Conservation (phyloP, 2,113 vertebrate species). For the Columbina picui region DNA sequence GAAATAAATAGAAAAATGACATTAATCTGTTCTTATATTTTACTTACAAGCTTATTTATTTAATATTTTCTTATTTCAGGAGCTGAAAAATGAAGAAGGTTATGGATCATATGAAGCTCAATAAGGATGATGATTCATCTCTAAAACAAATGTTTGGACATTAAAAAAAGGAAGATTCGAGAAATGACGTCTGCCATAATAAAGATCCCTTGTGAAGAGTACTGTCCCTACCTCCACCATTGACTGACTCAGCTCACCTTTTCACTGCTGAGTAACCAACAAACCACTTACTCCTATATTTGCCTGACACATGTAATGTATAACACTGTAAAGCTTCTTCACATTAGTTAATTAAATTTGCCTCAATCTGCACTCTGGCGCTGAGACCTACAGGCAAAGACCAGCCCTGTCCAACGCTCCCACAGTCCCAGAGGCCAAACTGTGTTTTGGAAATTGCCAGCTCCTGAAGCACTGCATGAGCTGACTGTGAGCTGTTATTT, state of each 20-base stretch:
- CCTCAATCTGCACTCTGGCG: background rate
- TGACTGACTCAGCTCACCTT: background rate
- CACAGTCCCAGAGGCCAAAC: background rate
- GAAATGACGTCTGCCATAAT: background rate
- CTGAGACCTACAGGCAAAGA: background rate
- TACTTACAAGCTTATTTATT: constrained; percentile 10
- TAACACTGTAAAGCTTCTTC: background rate
- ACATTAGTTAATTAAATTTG: background rate
- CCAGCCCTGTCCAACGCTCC: background rate
- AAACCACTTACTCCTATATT: background rate
- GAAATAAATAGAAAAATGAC: constrained; percentile 4
- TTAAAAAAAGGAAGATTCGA: background rate
- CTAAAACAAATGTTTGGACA: constrained; percentile 37
- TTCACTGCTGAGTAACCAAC: background rate
- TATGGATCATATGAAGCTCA: constrained; percentile 13
- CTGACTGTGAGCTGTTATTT: background rate
- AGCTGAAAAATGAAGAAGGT: constrained; percentile 27
- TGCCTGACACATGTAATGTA: background rate
- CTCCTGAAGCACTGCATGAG: background rate
- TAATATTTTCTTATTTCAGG: constrained; percentile 23
- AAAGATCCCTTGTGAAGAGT: background rate
- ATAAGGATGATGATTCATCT: constrained; percentile 46
- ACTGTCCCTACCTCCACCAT: background rate
- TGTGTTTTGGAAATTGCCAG: background rate
- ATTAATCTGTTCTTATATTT: constrained; percentile 9